phyloP scores from a whole-genome alignment of 2,113 vertebrate species.

The Ctenodactylus gundi region DNA sequence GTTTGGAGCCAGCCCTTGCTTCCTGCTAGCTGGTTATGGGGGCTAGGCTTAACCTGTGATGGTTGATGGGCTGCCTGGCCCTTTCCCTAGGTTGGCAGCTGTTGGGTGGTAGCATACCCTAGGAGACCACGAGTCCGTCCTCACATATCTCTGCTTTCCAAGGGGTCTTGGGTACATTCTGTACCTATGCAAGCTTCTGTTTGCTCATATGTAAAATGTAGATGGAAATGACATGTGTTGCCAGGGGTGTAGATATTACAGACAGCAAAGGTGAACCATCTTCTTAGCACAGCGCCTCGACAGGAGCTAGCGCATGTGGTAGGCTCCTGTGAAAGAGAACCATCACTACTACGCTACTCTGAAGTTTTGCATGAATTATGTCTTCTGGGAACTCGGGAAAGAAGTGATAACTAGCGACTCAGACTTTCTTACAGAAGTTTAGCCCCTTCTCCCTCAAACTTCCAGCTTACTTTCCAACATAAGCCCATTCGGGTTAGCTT shows the following conservation, averaged over 20 bases:
- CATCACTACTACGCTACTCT: fast-evolving
- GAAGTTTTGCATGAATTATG: neutral
- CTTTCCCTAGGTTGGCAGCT: neutral
- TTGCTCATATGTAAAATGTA: neutral
- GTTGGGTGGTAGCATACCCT: neutral
- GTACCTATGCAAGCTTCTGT: neutral
- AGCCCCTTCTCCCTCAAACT: neutral
- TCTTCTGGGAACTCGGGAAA: neutral
- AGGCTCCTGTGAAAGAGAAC: neutral
- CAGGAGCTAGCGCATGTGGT: no score
- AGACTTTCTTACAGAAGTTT: neutral
- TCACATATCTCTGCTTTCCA: neutral
- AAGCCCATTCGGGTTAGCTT: neutral
- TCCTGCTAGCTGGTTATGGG: neutral
- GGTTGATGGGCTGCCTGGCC: fast-evolving
- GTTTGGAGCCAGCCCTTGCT: neutral
- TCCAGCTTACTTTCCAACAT: neutral
- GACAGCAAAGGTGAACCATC: no score
- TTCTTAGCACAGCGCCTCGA: no score
- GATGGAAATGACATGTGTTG: neutral
- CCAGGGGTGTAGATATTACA: neutral
- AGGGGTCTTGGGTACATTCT: neutral
- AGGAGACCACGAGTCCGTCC: no score
- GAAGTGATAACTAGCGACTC: neutral
- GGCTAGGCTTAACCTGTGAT: fast-evolving